A percentile compares a stretch with the other conserved stretches of the same genome.
Conservation (phyloP, 2,888 invertebrate genomes). For the Drosophila formosana region DNA sequence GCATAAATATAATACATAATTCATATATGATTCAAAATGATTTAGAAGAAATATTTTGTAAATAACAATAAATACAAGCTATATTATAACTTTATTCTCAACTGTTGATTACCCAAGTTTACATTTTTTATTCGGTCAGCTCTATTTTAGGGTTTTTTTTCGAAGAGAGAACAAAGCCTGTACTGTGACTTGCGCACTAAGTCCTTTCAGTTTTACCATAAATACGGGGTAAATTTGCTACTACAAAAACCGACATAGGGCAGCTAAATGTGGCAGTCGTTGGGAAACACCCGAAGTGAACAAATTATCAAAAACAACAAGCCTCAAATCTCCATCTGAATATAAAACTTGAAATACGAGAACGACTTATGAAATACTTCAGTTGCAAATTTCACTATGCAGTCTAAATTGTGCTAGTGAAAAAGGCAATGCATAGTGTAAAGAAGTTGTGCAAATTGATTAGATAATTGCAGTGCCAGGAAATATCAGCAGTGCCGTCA, state of each 20-base stretch:
- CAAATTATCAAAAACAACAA: not conserved
- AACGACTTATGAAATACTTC: slow-evolving; percentile 10
- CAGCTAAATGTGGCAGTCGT: slow-evolving; percentile 66
- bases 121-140: not conserved
- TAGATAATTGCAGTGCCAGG: not conserved
- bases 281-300: slow-evolving; percentile 51
- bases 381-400: slow-evolving; percentile 18
- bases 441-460: not conserved
- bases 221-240: slow-evolving; percentile 18
- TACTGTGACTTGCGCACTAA: slow-evolving; percentile 56
- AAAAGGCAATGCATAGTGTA: slow-evolving; percentile 16
- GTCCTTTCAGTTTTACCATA: not conserved
- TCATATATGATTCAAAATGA: not conserved
- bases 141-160: not conserved
- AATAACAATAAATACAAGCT: slow-evolving; percentile 17
- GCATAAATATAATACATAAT: not conserved
- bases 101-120: slow-evolving; percentile 3
- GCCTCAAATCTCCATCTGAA: slow-evolving; percentile 14
- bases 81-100: not conserved
- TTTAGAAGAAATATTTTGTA: slow-evolving; percentile 8
- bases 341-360: slow-evolving; percentile 25
- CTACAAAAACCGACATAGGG: slow-evolving; percentile 57
- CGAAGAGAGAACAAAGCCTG: not conserved
- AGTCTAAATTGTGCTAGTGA: slow-evolving; percentile 31
- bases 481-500: slow-evolving; percentile 32